These are phyloP conservation scores for Rhinogobius similis DNA, from an alignment of 2,113 vertebrate genomes.

Conservation along the genomic window DNA sequence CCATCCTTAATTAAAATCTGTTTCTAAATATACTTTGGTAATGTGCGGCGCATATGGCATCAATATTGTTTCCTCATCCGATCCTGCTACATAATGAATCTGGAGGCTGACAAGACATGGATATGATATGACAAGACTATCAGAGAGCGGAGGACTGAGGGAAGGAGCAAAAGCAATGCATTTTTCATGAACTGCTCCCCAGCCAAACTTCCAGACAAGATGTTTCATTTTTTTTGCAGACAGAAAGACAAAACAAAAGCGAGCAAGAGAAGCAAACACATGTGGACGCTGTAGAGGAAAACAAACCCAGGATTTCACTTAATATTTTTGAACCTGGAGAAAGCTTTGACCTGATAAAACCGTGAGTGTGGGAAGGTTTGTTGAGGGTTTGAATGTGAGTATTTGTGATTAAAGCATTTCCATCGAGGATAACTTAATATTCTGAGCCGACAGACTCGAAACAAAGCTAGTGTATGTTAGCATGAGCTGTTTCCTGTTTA, in stretches of 20 bases:
- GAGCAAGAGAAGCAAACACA: conserved; percentile 38
- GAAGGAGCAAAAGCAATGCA: conserved; percentile 62
- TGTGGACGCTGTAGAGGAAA: conserved; percentile 30
- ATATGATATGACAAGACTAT: conserved; percentile 76
- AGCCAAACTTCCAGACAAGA: conserved; percentile 62
- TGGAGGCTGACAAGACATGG: conserved; percentile 70
- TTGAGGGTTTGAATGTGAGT: not conserved
- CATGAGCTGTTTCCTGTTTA: no score
- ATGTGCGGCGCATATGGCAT: conserved; percentile 47
- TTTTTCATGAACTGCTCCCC: conserved; percentile 74
- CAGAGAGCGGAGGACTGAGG: conserved; percentile 60
- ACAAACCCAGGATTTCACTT: conserved; percentile 46
- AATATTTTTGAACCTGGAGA: conserved; percentile 9
- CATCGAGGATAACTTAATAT: no score
- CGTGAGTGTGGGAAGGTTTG: not conserved
- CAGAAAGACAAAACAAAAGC: conserved; percentile 9
- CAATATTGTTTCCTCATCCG: conserved; percentile 59
- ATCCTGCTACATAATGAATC: conserved; percentile 71
- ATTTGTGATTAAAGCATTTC: no score
- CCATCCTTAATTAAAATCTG: conserved; percentile 56
- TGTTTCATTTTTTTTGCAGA: conserved; percentile 62
- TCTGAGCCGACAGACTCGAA: no score
- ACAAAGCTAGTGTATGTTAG: no score
- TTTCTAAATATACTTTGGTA: conserved; percentile 47
- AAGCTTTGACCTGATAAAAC: conserved; percentile 29